Evolutionary conservation across 1,140 invertebrate species (phyloP), one percentile per base, ranked within the genome.

Genomic region (Carcinoscorpius rotundicauda): DNA sequence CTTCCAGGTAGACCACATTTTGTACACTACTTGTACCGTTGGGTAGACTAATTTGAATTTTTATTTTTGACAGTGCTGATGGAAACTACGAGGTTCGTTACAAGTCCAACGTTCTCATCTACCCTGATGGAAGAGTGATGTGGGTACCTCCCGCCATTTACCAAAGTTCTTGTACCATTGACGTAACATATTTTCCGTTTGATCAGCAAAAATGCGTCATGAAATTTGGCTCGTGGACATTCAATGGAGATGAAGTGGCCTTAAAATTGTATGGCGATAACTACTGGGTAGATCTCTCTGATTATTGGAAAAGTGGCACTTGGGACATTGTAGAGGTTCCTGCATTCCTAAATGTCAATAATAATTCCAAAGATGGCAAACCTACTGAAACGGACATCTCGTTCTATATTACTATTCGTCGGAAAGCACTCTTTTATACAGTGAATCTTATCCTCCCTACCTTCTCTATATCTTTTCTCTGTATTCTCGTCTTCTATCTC

Each of bases 221-320:
- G 93, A 98, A 98, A 78, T 98, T 98, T 71, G 95, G 96, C 4
- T 97, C 93, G 3, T 99, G 97, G 97, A 99, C 97, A 0, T 98
- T 97, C 77, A 95, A 97, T 72, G 94, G 93, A 0, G 92, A 98
- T 76, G 93, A 98, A 81, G 92, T 99, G 6, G 93, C 90, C 4
- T 83, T 98, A 63, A 87, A 88, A 0, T 82, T 97, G 49, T 97
- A 96, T 78, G 92, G 93, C 73, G 89, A 95, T 73, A 97, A 95
- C 77, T 89, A 94, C 74, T 91, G 91, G 75, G 88, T 98, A 4
- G 94, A 98, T 78, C 79, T 98, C 6, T 95, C 90, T 1, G 94
- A 98, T 79, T 98, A 98, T 75, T 94, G 93, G 86, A 96, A 96
- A 74, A 97, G 93, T 67, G 96, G 96, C 48, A 98, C 96, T 4